These are phyloP conservation scores for Erebia ligea DNA, from an alignment of 2,888 invertebrate species.

Conservation along the genomic window DNA sequence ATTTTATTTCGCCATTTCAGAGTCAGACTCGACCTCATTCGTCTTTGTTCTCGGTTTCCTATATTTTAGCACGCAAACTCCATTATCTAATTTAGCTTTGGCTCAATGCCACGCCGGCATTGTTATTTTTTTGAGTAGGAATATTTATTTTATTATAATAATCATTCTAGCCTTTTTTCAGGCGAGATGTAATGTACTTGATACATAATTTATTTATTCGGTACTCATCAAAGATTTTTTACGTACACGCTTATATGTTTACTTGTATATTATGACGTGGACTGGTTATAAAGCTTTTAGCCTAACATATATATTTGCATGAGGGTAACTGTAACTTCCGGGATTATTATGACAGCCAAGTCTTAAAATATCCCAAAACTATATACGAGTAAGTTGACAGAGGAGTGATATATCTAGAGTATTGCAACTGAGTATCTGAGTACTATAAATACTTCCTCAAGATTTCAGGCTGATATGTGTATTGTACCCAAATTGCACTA, in stretches of 20 bases:
- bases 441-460: not conserved
- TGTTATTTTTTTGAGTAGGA: conserved; percentile 74
- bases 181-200: not conserved
- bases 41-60: conserved; percentile 83
- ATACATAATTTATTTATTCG: not conserved
- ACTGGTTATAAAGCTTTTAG: not conserved
- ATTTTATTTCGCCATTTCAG: conserved; percentile 78
- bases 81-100: conserved; percentile 84
- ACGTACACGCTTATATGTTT: not conserved
- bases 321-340: not conserved
- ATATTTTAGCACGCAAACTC: conserved; percentile 84
- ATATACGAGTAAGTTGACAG: not conserved
- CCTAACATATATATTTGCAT: not conserved
- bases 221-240: not conserved
- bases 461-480: not conserved
- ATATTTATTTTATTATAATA: conserved; percentile 75
- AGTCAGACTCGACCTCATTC: conserved; percentile 79
- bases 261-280: not conserved
- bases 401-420: not conserved
- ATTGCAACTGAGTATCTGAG: not conserved
- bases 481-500: no score
- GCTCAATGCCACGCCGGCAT: conserved; percentile 79
- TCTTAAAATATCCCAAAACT: not conserved
- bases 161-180: conserved; percentile 51
- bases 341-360: not conserved